These are phyloP conservation scores for Macropus fuliginosus DNA, from an alignment of 2,797 vertebrate species.

Conservation along the genomic window DNA sequence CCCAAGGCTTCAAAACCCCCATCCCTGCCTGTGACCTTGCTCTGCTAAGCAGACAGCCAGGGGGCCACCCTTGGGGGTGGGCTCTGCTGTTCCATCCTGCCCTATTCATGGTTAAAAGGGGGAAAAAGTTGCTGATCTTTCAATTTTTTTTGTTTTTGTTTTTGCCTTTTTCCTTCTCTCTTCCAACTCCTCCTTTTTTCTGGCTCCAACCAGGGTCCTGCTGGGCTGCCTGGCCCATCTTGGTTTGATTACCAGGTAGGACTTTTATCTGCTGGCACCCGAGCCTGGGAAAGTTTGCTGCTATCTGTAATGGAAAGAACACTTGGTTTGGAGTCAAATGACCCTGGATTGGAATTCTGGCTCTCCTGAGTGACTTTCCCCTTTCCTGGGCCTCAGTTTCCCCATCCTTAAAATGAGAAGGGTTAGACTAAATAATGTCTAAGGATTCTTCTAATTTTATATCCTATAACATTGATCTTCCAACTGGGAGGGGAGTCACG, in stretches of 20 bases:
- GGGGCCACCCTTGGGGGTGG: not conserved
- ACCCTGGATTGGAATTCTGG: not conserved
- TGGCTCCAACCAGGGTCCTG: not conserved
- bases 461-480: not conserved
- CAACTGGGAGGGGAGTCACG: not conserved
- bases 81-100: not conserved
- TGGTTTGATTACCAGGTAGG: constrained; percentile 70
- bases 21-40: not conserved
- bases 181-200: not conserved
- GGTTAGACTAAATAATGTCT: not conserved
- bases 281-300: not conserved
- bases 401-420: not conserved
- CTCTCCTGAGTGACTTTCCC: fast-evolving
- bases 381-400: not conserved
- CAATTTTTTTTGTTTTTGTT: constrained; percentile 41
- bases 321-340: not conserved
- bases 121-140: not conserved
- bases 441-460: not conserved
- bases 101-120: constrained; percentile 33
- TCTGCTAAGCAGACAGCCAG: not conserved
- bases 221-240: constrained; percentile 32
- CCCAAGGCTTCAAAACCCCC: not conserved
- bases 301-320: not conserved
- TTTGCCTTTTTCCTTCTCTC: constrained; percentile 24
- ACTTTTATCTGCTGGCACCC: constrained; percentile 42